A percentile compares a stretch with the other conserved stretches of the same genome.
phyloP scores from a whole-genome alignment of 1,140 invertebrate species.

The Aethina tumida region DNA sequence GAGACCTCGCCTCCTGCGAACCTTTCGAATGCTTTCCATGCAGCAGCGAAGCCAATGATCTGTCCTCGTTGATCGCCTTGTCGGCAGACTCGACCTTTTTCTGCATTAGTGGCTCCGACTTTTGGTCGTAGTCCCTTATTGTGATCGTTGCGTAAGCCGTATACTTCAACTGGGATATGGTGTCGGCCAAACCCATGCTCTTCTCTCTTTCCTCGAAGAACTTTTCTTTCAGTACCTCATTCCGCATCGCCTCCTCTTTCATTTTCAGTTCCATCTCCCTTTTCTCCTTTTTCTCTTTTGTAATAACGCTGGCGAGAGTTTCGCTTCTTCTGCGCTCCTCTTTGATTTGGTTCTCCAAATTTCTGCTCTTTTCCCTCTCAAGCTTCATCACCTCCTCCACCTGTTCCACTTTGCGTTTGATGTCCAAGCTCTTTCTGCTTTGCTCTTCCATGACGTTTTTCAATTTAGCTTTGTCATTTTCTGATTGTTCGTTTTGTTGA shows the following conservation, averaged over 20 bases:
- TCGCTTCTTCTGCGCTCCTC: no score
- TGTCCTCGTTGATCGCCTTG: no score
- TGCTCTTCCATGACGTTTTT: conserved; percentile 14
- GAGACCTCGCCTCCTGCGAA: background rate
- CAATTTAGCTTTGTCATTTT: conserved; percentile 8
- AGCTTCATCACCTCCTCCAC: conserved; percentile 14
- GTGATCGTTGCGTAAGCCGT: background rate
- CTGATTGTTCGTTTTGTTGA: background rate
- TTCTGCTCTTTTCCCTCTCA: conserved; percentile 12
- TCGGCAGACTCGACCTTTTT: background rate
- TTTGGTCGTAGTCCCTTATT: conserved; percentile 1
- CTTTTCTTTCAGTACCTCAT: background rate
- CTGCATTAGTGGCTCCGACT: background rate
- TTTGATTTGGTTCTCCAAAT: conserved; percentile 12
- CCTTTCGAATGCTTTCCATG: background rate
- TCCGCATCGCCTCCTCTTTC: conserved; percentile 3
- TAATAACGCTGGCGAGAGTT: background rate
- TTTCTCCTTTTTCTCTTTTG: conserved; percentile 11
- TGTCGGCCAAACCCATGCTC: conserved; percentile 2
- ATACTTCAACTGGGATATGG: background rate
- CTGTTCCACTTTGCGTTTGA: conserved; percentile 17
- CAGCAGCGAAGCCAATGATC: no score
- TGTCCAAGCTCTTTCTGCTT: conserved; percentile 13
- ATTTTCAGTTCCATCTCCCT: conserved; percentile 7
- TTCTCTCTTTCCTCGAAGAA: conserved; percentile 8